Evolutionary conservation across 2,888 invertebrate species (phyloP).

Genomic region (Lasioglossum oenotherae): DNA sequence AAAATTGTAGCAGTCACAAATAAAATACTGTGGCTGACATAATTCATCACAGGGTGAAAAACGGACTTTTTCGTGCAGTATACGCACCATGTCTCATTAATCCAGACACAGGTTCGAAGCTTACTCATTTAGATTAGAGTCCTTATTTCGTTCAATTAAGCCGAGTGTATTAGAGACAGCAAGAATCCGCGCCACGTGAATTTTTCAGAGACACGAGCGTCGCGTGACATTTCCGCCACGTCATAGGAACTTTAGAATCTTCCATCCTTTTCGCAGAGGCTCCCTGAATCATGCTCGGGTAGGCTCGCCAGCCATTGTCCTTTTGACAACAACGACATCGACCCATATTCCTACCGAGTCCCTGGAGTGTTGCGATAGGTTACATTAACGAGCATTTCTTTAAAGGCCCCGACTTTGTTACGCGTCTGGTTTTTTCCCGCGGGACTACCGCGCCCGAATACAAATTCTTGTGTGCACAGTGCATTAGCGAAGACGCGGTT

Average conservation of each 20-base stretch:
- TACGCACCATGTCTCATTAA: background rate
- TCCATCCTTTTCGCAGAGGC: constrained; percentile 11
- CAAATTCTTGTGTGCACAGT: constrained; percentile 57
- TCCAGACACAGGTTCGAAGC: background rate
- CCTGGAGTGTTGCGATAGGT: constrained; percentile 20
- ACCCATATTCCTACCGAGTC: constrained; percentile 33
- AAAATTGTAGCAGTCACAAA: too few species aligned
- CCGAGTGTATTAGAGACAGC: background rate
- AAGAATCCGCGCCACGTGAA: background rate
- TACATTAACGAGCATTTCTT: constrained; percentile 44
- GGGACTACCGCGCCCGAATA: constrained; percentile 40
- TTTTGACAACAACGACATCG: constrained; percentile 23
- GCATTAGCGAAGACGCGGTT: constrained; percentile 65
- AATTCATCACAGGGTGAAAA: too few species aligned
- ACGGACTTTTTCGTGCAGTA: too few species aligned
- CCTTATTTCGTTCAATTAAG: background rate
- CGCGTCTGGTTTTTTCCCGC: background rate
- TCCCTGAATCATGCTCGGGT: constrained; percentile 20
- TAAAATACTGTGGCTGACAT: too few species aligned
- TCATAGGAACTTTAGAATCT: background rate
- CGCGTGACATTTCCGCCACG: background rate
- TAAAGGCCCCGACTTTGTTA: constrained; percentile 50
- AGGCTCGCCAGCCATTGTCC: constrained; percentile 13
- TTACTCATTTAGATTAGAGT: background rate
- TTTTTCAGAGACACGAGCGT: background rate